Evolutionary conservation across 2,113 vertebrate species (phyloP).

Genomic region (Cricetomys ansorgei): DNA sequence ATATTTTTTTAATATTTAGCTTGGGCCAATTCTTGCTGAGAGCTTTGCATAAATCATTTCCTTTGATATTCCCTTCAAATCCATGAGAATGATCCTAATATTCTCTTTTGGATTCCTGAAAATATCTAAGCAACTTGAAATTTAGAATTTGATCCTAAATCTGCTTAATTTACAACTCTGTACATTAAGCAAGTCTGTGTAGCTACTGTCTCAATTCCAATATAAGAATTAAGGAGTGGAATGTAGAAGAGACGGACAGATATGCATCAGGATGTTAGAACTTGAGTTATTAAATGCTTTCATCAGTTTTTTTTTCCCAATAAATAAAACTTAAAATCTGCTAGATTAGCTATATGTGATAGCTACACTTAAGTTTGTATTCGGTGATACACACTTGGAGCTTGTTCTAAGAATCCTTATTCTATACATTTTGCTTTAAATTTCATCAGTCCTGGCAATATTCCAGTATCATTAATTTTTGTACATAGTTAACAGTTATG

Average conservation of each 20-base stretch:
- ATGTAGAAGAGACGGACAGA: neutral
- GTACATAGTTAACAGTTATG: neutral
- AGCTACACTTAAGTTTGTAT: no score
- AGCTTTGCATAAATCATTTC: neutral
- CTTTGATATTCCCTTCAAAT: slow-evolving; percentile 13
- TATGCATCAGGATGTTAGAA: neutral
- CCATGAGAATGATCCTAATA: neutral
- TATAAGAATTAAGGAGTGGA: neutral
- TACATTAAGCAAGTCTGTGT: neutral
- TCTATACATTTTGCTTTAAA: neutral
- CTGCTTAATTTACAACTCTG: neutral
- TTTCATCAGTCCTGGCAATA: neutral
- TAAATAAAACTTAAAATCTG: neutral
- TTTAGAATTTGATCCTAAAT: neutral
- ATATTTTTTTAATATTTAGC: neutral
- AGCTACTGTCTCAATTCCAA: neutral
- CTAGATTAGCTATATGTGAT: neutral
- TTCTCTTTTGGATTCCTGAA: neutral
- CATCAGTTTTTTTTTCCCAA: neutral
- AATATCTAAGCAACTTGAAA: slow-evolving; percentile 19
- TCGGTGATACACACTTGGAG: no score
- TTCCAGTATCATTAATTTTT: neutral
- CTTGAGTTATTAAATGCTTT: neutral
- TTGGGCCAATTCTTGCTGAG: neutral
- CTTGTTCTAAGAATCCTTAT: neutral